Percentiles rank a stretch among this genome's conserved stretches.
These are phyloP conservation scores for Lumbricus terrestris DNA, from an alignment of 2,888 invertebrate genomes.

Conservation along the genomic window DNA sequence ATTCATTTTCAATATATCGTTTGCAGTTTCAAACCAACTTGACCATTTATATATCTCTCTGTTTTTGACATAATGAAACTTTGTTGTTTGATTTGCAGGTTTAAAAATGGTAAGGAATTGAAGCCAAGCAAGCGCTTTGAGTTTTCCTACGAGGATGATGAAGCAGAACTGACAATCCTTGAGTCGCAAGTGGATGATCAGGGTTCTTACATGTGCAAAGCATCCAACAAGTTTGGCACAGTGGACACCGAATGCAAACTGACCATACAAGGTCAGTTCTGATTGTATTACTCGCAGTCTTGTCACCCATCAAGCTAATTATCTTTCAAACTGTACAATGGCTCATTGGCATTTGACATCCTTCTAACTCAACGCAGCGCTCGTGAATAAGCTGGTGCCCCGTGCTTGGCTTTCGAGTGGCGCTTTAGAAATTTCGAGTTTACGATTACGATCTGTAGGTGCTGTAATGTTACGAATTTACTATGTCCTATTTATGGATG, in stretches of 20 bases:
- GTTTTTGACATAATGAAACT: not conserved
- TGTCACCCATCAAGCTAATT: not conserved
- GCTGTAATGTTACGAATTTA: not conserved
- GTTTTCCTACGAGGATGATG: conserved; percentile 67
- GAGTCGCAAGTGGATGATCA: conserved; percentile 73
- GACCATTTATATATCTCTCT: not conserved
- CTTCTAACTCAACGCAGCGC: too few relatives aligned
- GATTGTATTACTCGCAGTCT: not conserved
- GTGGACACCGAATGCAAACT: conserved; percentile 70
- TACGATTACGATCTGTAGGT: too few relatives aligned
- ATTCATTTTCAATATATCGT: not conserved
- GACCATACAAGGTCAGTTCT: conserved; percentile 64
- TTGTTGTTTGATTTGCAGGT: conserved; percentile 47
- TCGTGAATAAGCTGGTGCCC: too few relatives aligned
- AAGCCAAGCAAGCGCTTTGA: conserved; percentile 61
- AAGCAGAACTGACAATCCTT: conserved; percentile 73
- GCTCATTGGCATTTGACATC: too few relatives aligned
- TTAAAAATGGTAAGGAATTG: conserved; percentile 68
- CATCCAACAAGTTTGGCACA: conserved; percentile 69
- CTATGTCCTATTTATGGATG: not conserved
- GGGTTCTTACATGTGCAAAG: conserved; percentile 71
- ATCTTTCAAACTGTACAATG: not conserved
- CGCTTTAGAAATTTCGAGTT: too few relatives aligned
- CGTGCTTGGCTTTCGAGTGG: too few relatives aligned
- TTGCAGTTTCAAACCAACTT: not conserved